Percentiles rank a stretch among this genome's conserved stretches.
These are phyloP conservation scores for Lochmaea crataegi DNA, from an alignment of 2,888 invertebrate species.

Conservation along the genomic window DNA sequence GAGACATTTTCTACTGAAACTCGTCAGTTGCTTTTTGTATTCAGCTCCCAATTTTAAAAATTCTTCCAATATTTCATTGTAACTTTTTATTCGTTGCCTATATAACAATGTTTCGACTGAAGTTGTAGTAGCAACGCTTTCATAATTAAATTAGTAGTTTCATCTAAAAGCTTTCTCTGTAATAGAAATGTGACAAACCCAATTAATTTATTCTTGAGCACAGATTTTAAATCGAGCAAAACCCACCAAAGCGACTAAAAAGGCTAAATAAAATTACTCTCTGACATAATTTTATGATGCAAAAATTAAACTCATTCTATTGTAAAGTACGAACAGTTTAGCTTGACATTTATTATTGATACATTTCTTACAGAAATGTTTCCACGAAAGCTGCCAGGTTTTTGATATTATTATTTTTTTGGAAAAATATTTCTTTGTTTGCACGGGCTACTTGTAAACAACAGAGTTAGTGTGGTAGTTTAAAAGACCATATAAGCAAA, in stretches of 20 bases:
- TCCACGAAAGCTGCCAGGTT: too few species aligned
- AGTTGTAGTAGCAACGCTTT: neutral
- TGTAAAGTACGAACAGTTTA: too few species aligned
- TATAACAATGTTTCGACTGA: neutral
- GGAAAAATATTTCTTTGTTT: too few species aligned
- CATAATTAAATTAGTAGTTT: conserved; percentile 1
- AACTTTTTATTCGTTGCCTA: neutral
- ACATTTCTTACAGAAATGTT: too few species aligned
- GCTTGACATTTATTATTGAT: too few species aligned
- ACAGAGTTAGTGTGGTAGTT: too few species aligned
- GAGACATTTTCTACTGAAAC: neutral
- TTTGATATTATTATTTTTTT: too few species aligned
- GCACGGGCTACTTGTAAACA: too few species aligned
- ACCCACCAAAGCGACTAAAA: neutral
- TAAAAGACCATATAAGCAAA: too few species aligned
- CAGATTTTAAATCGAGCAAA: neutral
- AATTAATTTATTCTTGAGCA: neutral
- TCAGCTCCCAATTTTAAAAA: neutral
- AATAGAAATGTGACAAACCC: neutral
- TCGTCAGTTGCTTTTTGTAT: neutral
- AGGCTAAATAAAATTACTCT: neutral
- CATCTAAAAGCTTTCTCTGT: neutral
- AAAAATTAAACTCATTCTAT: neutral
- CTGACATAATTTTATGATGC: neutral
- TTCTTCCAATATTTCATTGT: neutral